These are phyloP conservation scores for Ophraella communa DNA, from an alignment of 2,888 invertebrate genomes.

Conservation along the genomic window DNA sequence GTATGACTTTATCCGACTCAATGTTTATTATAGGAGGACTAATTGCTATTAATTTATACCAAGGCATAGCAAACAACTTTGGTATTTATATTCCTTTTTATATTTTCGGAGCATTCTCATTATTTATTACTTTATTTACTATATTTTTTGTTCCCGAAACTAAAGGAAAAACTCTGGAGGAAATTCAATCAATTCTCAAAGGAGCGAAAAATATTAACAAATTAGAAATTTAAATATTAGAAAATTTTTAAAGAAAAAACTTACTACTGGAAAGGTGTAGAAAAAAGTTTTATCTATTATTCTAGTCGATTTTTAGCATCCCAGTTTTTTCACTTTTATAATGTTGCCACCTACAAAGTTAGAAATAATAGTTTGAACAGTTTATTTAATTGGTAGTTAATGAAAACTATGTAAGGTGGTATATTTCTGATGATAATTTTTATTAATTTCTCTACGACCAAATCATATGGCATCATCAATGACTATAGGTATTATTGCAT, in stretches of 20 bases:
- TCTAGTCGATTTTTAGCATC: too few relatives aligned
- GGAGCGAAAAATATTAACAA: slow-evolving; percentile 18
- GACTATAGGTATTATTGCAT: too few relatives aligned
- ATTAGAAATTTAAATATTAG: neutral
- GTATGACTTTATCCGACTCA: slow-evolving; percentile 56
- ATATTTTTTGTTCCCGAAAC: slow-evolving; percentile 67
- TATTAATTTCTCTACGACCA: too few relatives aligned
- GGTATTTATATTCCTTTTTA: slow-evolving; percentile 55
- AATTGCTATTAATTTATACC: slow-evolving; percentile 51
- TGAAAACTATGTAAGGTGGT: too few relatives aligned
- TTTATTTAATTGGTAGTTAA: too few relatives aligned
- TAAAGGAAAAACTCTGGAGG: slow-evolving; percentile 71
- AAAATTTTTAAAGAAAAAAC: neutral
- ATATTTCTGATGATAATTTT: too few relatives aligned
- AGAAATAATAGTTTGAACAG: too few relatives aligned
- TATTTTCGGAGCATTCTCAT: slow-evolving; percentile 46
- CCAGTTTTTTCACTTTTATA: too few relatives aligned
- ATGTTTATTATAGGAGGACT: slow-evolving; percentile 54
- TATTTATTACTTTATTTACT: slow-evolving; percentile 39
- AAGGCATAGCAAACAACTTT: slow-evolving; percentile 44
- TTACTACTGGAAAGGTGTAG: too few relatives aligned
- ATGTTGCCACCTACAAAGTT: too few relatives aligned
- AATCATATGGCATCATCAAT: too few relatives aligned
- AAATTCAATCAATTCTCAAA: slow-evolving; percentile 62
- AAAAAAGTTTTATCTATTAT: too few relatives aligned